These are phyloP conservation scores for Oegoconia quadripuncta DNA, from an alignment of 2,888 invertebrate genomes.

Conservation along the genomic window DNA sequence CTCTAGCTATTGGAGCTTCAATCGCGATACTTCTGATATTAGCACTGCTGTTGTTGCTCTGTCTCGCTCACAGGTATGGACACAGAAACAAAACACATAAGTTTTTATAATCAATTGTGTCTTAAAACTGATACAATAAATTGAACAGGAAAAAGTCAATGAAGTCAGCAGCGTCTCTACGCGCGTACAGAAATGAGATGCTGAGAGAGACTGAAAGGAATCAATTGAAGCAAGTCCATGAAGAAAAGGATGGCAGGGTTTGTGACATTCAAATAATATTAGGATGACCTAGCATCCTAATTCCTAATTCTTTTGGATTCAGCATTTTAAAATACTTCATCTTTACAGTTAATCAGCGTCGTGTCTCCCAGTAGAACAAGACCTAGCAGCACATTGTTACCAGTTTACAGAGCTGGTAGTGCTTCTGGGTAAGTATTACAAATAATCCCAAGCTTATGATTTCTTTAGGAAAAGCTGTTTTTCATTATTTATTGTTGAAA, in stretches of 20 bases:
- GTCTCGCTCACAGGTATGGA: slow-evolving; percentile 60
- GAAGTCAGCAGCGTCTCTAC: slow-evolving; percentile 62
- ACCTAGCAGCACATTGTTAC: slow-evolving; percentile 64
- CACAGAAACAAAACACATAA: background rate
- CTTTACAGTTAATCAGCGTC: slow-evolving; percentile 64
- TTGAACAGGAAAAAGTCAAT: slow-evolving; percentile 56
- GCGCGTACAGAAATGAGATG: slow-evolving; percentile 62
- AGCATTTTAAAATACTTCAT: background rate
- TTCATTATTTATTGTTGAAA: too few relatives aligned
- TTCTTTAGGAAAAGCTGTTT: too few relatives aligned
- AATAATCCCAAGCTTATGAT: background rate
- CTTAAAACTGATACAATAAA: background rate
- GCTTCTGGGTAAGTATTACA: slow-evolving; percentile 51
- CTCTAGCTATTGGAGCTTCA: slow-evolving; percentile 81
- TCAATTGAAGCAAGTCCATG: slow-evolving; percentile 65
- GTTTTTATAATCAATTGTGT: background rate
- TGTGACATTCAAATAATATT: slow-evolving; percentile 5
- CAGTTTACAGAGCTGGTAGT: slow-evolving; percentile 66
- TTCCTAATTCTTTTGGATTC: background rate
- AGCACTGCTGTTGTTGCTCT: slow-evolving; percentile 73
- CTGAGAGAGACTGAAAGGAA: slow-evolving; percentile 67
- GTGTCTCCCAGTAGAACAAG: slow-evolving; percentile 70
- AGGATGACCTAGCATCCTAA: background rate
- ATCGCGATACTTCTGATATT: slow-evolving; percentile 79
- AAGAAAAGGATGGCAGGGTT: slow-evolving; percentile 67